A percentile compares a stretch with the other conserved stretches of the same genome.
Conservation (phyloP, 2,113 vertebrate species). For the Platysteira castanea region DNA sequence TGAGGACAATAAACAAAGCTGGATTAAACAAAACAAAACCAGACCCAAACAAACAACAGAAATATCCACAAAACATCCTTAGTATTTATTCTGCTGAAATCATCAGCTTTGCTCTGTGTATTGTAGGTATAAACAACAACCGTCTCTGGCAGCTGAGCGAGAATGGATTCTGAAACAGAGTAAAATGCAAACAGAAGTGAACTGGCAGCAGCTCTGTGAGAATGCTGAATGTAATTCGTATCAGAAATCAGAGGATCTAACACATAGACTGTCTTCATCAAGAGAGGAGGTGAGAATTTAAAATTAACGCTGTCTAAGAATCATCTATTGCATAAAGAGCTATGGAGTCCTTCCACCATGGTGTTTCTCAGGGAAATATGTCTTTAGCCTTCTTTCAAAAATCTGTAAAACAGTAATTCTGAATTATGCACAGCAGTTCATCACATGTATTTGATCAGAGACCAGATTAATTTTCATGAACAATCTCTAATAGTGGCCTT, state of each 20-base stretch:
- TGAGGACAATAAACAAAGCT: background rate
- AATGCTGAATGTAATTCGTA: conserved; percentile 63
- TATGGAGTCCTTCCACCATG: background rate
- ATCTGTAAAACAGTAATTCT: background rate
- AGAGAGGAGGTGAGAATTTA: conserved; percentile 75
- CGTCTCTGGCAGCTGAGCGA: conserved; percentile 62
- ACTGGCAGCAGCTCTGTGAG: conserved; percentile 79
- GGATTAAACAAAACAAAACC: background rate
- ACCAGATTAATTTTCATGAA: background rate
- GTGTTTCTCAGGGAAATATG: background rate
- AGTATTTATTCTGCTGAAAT: background rate
- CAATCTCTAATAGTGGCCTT: background rate
- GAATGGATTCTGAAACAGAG: conserved; percentile 74
- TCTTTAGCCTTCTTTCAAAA: background rate
- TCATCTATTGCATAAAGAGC: background rate
- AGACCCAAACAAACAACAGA: background rate
- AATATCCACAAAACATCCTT: background rate
- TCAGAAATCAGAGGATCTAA: conserved; percentile 75
- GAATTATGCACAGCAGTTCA: background rate
- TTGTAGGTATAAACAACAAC: conserved; percentile 79
- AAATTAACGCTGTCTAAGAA: background rate
- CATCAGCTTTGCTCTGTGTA: background rate
- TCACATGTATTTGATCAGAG: background rate
- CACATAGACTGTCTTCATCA: conserved; percentile 67
- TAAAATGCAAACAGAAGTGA: conserved; percentile 74